These are phyloP conservation scores for Andrena fulva DNA, from an alignment of 2,888 invertebrate genomes.

Conservation along the genomic window DNA sequence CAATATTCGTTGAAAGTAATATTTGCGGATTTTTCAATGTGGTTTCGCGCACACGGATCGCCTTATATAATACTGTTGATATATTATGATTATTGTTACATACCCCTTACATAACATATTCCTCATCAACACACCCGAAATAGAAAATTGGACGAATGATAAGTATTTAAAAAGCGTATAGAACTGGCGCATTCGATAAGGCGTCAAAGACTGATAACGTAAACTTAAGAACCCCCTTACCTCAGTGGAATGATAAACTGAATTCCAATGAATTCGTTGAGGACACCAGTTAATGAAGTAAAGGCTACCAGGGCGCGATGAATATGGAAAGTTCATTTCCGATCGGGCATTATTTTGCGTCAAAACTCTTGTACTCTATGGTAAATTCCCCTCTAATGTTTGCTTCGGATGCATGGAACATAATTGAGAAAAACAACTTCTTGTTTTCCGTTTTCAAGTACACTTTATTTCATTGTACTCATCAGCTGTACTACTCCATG, in stretches of 20 bases:
- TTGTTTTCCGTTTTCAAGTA: no score
- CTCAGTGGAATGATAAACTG: neutral
- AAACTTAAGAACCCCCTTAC: neutral
- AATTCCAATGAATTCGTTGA: slow-evolving; percentile 28
- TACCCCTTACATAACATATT: slow-evolving; percentile 22
- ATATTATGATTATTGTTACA: slow-evolving; percentile 5
- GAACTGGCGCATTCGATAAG: neutral
- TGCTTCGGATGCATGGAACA: no score
- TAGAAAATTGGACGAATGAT: neutral
- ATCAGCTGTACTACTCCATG: no score
- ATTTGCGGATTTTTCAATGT: neutral
- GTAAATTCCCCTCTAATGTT: neutral
- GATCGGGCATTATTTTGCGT: slow-evolving; percentile 1
- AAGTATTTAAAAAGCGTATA: neutral
- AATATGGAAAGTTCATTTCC: slow-evolving; percentile 30
- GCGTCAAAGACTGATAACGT: neutral
- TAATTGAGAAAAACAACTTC: no score
- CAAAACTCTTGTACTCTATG: neutral
- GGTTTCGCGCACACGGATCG: no score
- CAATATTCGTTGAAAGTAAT: neutral
- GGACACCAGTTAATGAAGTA: slow-evolving; percentile 14
- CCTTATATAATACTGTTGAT: neutral
- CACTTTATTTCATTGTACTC: no score
- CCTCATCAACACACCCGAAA: neutral
- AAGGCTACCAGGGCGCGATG: slow-evolving; percentile 35